These are phyloP conservation scores for Pseudochromis fuscus DNA, from an alignment of 2,797 vertebrate genomes.

Conservation along the genomic window DNA sequence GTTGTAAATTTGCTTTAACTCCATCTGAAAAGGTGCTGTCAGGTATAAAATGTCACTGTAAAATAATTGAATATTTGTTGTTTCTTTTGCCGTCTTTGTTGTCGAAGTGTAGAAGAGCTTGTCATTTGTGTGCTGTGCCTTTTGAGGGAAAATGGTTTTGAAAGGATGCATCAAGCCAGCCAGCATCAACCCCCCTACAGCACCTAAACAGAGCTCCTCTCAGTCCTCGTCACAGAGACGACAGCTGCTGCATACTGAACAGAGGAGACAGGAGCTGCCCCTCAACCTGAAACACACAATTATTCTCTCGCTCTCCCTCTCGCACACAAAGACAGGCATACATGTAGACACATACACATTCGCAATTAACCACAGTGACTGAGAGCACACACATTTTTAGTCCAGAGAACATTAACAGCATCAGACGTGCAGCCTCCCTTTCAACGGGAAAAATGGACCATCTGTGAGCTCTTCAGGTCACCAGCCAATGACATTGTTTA, in stretches of 20 bases:
- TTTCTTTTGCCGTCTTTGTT: slow-evolving; percentile 41
- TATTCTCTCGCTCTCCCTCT: slow-evolving; percentile 28
- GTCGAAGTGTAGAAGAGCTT: slow-evolving; percentile 43
- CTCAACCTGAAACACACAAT: slow-evolving; percentile 61
- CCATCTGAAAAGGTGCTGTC: background rate
- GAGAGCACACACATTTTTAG: slow-evolving; percentile 52
- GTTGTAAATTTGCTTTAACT: too few relatives aligned
- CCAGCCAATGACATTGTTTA: slow-evolving; percentile 60
- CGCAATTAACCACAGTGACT: slow-evolving; percentile 46
- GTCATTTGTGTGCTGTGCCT: slow-evolving; percentile 57
- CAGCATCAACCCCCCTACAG: slow-evolving; percentile 49
- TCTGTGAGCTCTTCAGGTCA: slow-evolving; percentile 72
- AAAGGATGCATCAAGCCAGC: slow-evolving; percentile 68
- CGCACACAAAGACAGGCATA: slow-evolving; percentile 1
- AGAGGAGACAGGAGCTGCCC: slow-evolving; percentile 70
- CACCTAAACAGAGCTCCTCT: slow-evolving; percentile 72
- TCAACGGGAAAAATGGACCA: slow-evolving; percentile 64
- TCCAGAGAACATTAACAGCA: slow-evolving; percentile 37
- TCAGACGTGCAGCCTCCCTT: slow-evolving; percentile 48
- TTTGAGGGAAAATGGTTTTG: slow-evolving; percentile 72
- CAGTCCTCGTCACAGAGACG: slow-evolving; percentile 67
- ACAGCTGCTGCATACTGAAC: slow-evolving; percentile 76
- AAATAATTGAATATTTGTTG: slow-evolving; percentile 8
- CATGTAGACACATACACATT: slow-evolving; percentile 29
- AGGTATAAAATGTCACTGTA: slow-evolving; percentile 3